Evolutionary conservation across 2,113 vertebrate genomes (phyloP), one percentile per base, ranked within the genome.

Genomic region (Callionymus lyra): DNA sequence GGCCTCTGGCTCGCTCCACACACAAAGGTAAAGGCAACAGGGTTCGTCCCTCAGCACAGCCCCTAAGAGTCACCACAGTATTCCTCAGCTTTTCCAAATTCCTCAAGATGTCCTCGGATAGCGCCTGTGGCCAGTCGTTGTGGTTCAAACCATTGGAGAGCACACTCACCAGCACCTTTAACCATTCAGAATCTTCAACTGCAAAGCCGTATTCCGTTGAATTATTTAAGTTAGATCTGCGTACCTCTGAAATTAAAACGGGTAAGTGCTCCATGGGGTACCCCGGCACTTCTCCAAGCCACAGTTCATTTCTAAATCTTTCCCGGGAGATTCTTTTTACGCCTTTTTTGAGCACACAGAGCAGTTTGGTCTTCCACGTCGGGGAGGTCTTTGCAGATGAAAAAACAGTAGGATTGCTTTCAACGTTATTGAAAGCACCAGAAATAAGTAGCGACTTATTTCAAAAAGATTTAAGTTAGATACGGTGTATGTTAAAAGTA

Each of bases 391-490:
- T 80, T 53, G 47, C 53, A 56, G 74, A 51, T 34, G 55, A 45
- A 76, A 68, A 82, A 57, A 83, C 65, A 63, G 68, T 56, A 3
- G 71, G 72, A 75, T 82, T 54, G 79, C 82, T 85, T 85, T 85
- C 82, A 84, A 68, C 53, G 16, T 60, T 47, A 76, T 53, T 62
- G 82, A 85, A 85, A 86, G 85, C 72, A 72, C 67, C 11, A 73
- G 83, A 80, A 87, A 81, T 82, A 89, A 88, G 74, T 56, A 72
- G 44, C 14, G 54, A 82, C 82, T 85, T 87, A 88, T 86, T 87
- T 79, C 79, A 64, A 65, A 68, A 68, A 35, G 54, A 31, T 56
- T 47, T 12, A 40, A 31, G 42, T 76, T 73, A 71, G 75, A 63
- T 15, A 39, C 4, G n/a, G 15, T 11, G 2, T 12, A 6, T 6